Conservation (phyloP, 2,797 vertebrate species). For the Lepilemur septentrionalis region DNA sequence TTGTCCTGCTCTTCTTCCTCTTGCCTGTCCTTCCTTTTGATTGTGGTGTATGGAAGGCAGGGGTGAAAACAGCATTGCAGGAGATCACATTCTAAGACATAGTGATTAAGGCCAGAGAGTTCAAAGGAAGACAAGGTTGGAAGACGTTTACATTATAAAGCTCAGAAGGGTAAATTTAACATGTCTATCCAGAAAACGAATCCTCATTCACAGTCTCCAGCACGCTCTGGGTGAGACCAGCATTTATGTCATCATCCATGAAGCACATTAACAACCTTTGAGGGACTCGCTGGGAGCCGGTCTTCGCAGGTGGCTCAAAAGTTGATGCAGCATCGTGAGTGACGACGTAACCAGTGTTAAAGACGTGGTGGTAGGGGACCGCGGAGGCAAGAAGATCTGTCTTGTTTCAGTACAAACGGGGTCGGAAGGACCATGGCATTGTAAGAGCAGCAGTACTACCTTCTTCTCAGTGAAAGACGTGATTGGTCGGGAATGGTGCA, state of each 20-base stretch:
- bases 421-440: background rate
- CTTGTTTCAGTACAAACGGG: background rate
- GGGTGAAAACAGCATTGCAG: background rate
- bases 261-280: background rate
- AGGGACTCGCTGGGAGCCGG: background rate
- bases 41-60: background rate
- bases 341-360: background rate
- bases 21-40: background rate
- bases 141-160: background rate
- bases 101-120: background rate
- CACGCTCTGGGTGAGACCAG: background rate
- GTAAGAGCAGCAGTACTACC: background rate
- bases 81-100: background rate
- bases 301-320: background rate
- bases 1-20: background rate
- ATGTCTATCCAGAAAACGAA: background rate
- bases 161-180: background rate
- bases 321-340: background rate
- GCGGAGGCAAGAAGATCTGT: background rate
- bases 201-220: background rate
- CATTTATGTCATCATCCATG: background rate
- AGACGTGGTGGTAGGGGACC: background rate
- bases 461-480: background rate
- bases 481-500: background rate
- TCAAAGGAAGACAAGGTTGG: background rate